Evolutionary conservation across 92 coral and sea anemone species (phyloP), one percentile per base, ranked within the genome.

Genomic region (Actinostola sp.): DNA sequence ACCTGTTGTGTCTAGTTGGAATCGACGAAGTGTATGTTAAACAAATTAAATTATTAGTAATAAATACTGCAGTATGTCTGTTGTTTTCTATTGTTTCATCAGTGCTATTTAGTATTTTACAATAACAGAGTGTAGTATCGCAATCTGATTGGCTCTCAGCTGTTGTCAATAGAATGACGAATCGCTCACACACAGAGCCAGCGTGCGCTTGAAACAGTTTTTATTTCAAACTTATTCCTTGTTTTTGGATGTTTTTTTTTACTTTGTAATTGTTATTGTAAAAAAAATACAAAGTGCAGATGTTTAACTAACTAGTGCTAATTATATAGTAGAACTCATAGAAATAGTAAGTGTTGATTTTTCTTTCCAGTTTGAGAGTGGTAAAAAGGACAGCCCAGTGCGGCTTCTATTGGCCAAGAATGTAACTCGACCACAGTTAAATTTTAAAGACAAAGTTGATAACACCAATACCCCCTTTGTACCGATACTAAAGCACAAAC

Each of bases 1-100:
- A 44, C 98, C 98, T 0, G 83, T 94, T 4, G 97, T 94, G 54
- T 91, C 95, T 23, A 94, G 98, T 63, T 94, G 98, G 98, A 94
- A 94, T 82, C 54, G 71, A 14, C 50, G 61, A 23, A 84, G 66
- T 84, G 89, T 84, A 60, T 25, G 79, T 46, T 23, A 14, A 46
- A n/a, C 4, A 13, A 8, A n/a, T 20, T 14, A 9, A 17, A 8
- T 16, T 68, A 15, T 0, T 24, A 21, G 76, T 67, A n/a, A 21
- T 16, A 49, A 16, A 49, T 16, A 49, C 15, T 49, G 3, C n/a
- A 61, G 17, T 28, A 11, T 36, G 42, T 4, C 42, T 36, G 42
- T 36, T 36, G 4, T 36, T 36, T 36, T 4, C 6, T 11, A 4
- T 36, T 36, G 42, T 4, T 4, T 4, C 4, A 36, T 4, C 42